Evolutionary conservation across 2,797 vertebrate species (phyloP), one percentile per base, ranked within the genome.

Genomic region (Vultur gryphus): DNA sequence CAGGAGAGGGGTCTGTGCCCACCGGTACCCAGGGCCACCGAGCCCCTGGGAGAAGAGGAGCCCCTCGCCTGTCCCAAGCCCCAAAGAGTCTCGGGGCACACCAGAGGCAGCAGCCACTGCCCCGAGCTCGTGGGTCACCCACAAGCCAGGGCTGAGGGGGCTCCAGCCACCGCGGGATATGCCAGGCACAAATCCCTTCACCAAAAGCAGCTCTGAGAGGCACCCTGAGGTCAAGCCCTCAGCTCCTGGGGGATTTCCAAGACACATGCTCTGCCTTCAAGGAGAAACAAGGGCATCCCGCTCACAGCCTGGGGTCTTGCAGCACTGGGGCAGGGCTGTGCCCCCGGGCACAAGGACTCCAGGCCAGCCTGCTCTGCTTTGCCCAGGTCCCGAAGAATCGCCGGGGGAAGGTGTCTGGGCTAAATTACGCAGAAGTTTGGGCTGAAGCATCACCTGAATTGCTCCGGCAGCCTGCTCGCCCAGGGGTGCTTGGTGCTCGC

Each of bases 381-480:
- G 24, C 39, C 39, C 44, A 16, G 33, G 3, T 12, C 75, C 78
- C 1, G 1, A 33, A 58, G 48, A 83, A 70, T 19, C 2, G 0
- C 28, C 17, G 16, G 31, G 28, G 16, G 26, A 72, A 61, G 16
- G 13, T 3, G 0, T 16, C 52, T 21, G 65, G 31, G 51, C n/a
- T 28, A 51, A 78, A 71, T 46, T 9, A 11, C 5, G 11, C 49
- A 48, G 59, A 58, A 77, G 2, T 62, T 62, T 23, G 11, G 8
- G 59, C 35, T 7, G 0, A 48, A 64, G 44, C 37, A 4, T 44
- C 59, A 43, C 29, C 52, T 33, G 72, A 31, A 17, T 12, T 55
- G 44, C 46, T 35, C 49, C 0, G 0, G 41, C 62, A 66, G 24
- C 43, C 6, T 7, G 39, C 29, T 48, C 8, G 0, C 9, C 29